Base-by-base conservation (phyloP, 2,113 vertebrate species). In the Coregonus clupeaformis region DNA sequence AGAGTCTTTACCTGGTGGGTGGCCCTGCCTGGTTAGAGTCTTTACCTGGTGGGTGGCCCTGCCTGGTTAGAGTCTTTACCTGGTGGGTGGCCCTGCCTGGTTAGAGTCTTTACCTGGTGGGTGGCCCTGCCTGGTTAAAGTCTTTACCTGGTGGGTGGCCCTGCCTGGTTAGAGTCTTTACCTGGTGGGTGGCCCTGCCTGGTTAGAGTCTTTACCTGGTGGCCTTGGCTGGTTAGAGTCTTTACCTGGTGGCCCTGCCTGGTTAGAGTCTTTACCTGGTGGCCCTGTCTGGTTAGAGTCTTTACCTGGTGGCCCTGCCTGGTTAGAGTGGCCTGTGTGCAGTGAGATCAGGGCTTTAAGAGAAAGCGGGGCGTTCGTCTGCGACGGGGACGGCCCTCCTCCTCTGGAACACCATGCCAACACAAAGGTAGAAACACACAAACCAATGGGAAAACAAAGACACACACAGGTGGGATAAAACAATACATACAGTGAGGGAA, bases 301-400 rank as follows among this genome's bases (percentile, higher is more conserved):
- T 80, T 91, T 90, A 90, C 91, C 91, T 90, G 84, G 87, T 88
- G 87, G 86, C 85, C 83, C 87, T 81, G 87, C 84, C 89, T 90
- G 89, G 89, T 89, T 83, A 89, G 89, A 81, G 87, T 75, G 87
- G 87, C 80, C 85, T 84, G 82, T 82, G 81, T 81, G 86, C 86
- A 86, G 82, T 77, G 68, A 89, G 81, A 57, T 93, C 91, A 94
- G 77, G 91, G 92, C 89, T 93, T 93, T 93, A 94, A 93, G 75
- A 86, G 93, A 90, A 93, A 92, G 80, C 92, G 91, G 14, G 91
- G 89, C 20, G 90, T 92, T 87, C 92, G 89, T 90, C 90, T 92
- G 86, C 92, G 88, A 57, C 90, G 87, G 12, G 92, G 91, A 29
- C 92, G 91, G 73, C 91, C 89, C 80, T 92, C 88, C 80, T 92